Base-by-base conservation (phyloP, 2,797 vertebrate species). In the Hylomyscus alleni region DNA sequence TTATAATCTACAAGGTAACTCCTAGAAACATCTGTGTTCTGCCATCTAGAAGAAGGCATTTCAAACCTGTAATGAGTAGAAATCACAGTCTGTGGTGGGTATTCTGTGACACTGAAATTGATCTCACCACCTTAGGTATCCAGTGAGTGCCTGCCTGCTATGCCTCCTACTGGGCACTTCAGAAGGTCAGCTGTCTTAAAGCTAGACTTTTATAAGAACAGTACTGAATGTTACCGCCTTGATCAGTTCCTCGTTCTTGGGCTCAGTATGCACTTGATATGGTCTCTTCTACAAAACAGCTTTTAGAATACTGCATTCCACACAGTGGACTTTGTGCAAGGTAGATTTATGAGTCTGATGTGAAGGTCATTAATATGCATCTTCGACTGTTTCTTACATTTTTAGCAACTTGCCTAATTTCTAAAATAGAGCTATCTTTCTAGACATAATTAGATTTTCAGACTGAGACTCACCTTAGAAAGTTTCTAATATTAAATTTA, bases 401-500 rank as follows among this genome's bases (percentile, higher is more conserved):
- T 91, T 89, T 92, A 87, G 92, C 12, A 80, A n/a, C 24, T 56
- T 92, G 19, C 62, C 56, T 94, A 69, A 65, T 78, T 80, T 94
- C 50, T 31, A 90, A 92, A 87, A 76, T 37, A 77, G 54, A 56
- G 80, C 31, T 77, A 54, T 50, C 67, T 96, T 96, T 81, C n/a
- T 44, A 96, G 95, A 75, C 7, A 81, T 26, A 96, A 92, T 54
- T 52, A 17, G 31, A 87, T 56, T 92, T 26, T 19, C 73, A 37
- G 80, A 76, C 50, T 94, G 14, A 83, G 29, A 90, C 80, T 62
- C 50, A 62, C 40, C 54, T 87, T 78, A 89, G 29, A 89, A 96
- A 87, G 14, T 76, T 90, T 94, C 91, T 76, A 76, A 80, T 89
- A 14, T 69, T 52, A 89, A 82, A 83, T 83, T 82, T 91, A 89